These are phyloP conservation scores for Cossypha polioptera DNA, from an alignment of 2,797 vertebrate species.

Conservation along the genomic window DNA sequence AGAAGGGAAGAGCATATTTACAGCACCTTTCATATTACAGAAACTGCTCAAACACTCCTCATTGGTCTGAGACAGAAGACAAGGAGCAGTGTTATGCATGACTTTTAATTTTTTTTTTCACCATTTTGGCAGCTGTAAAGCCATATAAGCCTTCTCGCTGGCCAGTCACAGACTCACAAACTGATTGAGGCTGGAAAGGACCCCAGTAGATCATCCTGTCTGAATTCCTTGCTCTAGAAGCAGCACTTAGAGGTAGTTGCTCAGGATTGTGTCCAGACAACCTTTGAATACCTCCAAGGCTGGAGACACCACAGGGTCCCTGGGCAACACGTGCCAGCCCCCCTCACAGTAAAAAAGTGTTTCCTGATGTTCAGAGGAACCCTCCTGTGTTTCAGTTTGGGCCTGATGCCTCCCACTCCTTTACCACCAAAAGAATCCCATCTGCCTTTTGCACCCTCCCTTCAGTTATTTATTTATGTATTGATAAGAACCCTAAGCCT, in stretches of 20 bases:
- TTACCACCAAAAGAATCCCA: rapidly evolving
- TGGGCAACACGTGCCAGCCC: background rate
- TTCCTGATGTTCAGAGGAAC: background rate
- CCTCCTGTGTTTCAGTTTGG: background rate
- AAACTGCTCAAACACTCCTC: background rate
- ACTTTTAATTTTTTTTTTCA: background rate
- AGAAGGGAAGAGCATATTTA: background rate
- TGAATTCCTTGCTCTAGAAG: background rate
- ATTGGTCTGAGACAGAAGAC: rapidly evolving
- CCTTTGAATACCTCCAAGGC: background rate
- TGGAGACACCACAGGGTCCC: background rate
- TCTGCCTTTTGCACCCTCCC: background rate
- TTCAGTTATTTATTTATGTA: background rate
- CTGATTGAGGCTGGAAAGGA: background rate
- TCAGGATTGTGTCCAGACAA: background rate
- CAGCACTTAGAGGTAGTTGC: background rate
- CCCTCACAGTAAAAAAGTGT: background rate
- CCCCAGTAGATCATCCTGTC: background rate
- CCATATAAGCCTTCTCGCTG: background rate
- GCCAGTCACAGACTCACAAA: background rate
- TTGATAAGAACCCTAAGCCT: background rate
- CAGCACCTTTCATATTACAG: background rate
- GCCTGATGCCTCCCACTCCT: background rate
- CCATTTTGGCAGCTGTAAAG: background rate
- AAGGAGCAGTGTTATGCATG: background rate